Evolutionary conservation across 2,888 invertebrate species (phyloP).

Genomic region (Thecocarcelia acutangulata): DNA sequence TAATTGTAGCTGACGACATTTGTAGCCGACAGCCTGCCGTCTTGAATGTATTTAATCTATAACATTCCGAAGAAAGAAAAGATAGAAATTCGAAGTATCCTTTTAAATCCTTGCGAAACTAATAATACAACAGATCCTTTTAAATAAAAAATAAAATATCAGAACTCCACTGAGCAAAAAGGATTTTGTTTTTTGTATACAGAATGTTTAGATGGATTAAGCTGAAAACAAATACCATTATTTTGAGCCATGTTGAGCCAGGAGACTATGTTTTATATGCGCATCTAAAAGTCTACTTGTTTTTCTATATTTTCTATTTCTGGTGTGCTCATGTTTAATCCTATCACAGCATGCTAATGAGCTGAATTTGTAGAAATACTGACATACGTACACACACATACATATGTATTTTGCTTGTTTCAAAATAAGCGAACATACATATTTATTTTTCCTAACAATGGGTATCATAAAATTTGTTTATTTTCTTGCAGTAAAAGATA

Average conservation of each 20-base stretch:
- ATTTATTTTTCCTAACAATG: no score
- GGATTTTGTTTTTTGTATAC: slow-evolving; percentile 41
- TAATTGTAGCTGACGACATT: no score
- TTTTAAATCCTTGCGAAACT: slow-evolving; percentile 47
- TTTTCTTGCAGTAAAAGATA: slow-evolving; percentile 19
- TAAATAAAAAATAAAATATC: not conserved
- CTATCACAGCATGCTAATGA: slow-evolving; percentile 58
- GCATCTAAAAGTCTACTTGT: not conserved
- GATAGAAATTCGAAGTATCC: not conserved
- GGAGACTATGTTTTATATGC: slow-evolving; percentile 11
- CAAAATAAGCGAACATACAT: slow-evolving; percentile 4
- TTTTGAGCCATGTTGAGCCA: slow-evolving; percentile 60
- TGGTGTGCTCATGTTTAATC: slow-evolving; percentile 33
- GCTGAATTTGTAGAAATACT: slow-evolving; percentile 51
- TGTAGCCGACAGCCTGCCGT: no score
- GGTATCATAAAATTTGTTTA: slow-evolving; percentile 34
- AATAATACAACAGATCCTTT: slow-evolving; percentile 13
- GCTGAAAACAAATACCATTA: slow-evolving; percentile 1
- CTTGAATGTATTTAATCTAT: no score
- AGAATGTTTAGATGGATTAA: slow-evolving; percentile 31
- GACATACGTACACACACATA: no score
- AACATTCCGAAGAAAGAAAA: no score
- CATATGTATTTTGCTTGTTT: no score
- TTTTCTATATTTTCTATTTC: slow-evolving; percentile 21
- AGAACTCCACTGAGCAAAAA: slow-evolving; percentile 41